These are phyloP conservation scores for Hypotaenidia okinawae DNA, from an alignment of 2,797 vertebrate species.

Conservation along the genomic window DNA sequence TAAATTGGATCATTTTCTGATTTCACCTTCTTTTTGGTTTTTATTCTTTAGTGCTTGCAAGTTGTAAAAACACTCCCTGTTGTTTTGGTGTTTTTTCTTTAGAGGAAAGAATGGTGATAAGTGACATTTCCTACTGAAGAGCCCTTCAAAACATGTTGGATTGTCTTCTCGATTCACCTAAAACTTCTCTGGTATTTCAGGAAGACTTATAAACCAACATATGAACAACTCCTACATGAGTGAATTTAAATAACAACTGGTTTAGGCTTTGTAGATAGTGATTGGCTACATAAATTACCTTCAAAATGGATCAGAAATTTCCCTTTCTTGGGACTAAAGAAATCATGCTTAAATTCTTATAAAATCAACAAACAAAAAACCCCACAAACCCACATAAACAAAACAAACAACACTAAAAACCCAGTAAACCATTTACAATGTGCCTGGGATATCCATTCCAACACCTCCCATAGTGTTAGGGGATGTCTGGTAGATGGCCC, in stretches of 20 bases:
- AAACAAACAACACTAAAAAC: background rate
- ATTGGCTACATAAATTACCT: background rate
- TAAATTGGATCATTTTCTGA: background rate
- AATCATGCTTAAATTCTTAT: background rate
- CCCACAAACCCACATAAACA: background rate
- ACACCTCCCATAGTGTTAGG: background rate
- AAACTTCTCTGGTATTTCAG: background rate
- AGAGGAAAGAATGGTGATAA: background rate
- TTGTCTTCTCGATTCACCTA: background rate
- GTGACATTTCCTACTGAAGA: background rate
- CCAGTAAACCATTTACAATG: background rate
- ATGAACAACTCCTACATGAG: background rate
- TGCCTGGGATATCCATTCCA: background rate
- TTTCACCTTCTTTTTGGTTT: background rate
- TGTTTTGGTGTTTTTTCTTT: background rate
- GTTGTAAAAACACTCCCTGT: background rate
- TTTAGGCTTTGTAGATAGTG: background rate
- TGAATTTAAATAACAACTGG: background rate
- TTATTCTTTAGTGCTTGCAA: background rate
- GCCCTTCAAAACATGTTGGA: background rate
- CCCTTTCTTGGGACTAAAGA: background rate
- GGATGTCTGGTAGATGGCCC: background rate
- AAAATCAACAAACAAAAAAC: background rate
- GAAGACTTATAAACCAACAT: background rate
- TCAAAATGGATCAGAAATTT: background rate